Percentiles rank a stretch among this genome's conserved stretches.
phyloP scores from a whole-genome alignment of 2,888 invertebrate species.

The Drosophila vallismaia region DNA sequence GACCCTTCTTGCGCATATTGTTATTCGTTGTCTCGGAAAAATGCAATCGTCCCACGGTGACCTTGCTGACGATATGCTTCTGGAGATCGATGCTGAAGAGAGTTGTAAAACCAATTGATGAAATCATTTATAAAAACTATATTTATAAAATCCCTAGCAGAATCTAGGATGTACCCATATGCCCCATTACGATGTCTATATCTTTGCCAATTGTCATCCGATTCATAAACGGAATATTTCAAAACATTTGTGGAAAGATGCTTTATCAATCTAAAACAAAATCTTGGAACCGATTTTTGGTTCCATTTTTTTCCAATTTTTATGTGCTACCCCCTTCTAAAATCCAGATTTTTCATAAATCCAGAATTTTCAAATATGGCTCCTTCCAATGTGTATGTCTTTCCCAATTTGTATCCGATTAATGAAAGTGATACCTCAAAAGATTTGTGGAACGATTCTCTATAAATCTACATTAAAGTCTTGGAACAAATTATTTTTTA shows the following conservation, averaged over 20 bases:
- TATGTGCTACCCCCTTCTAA: background rate
- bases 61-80: conserved; percentile 94
- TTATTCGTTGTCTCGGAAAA: conserved; percentile 99
- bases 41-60: conserved; percentile 97
- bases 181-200: background rate
- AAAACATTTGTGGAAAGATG: background rate
- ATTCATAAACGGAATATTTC: background rate
- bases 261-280: background rate
- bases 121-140: no score
- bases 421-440: background rate
- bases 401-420: background rate
- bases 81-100: conserved; percentile 90
- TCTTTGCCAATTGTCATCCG: background rate
- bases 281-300: background rate
- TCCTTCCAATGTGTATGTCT: background rate
- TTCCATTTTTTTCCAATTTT: background rate
- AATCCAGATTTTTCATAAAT: no score
- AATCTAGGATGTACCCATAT: background rate
- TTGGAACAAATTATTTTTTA: background rate
- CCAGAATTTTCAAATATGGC: background rate
- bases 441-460: background rate
- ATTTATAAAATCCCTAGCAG: no score
- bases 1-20: conserved; percentile 99
- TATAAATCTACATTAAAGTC: background rate
- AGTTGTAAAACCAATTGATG: no score